These are phyloP conservation scores for Drosophila ohnishii DNA, from an alignment of 1,140 invertebrate genomes.

Conservation along the genomic window DNA sequence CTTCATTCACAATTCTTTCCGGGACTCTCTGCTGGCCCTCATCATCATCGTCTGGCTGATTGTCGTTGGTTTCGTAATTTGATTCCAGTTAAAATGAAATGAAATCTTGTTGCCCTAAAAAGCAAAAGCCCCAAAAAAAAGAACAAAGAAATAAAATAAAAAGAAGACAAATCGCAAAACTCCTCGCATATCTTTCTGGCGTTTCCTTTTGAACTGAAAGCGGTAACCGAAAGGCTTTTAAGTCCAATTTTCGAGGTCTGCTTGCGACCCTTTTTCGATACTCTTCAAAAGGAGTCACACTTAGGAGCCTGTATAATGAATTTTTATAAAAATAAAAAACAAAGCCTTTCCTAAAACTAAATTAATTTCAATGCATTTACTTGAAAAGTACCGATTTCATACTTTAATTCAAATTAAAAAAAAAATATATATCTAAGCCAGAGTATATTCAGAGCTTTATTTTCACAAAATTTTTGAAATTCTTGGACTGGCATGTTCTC, in stretches of 20 bases:
- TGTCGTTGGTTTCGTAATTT: constrained; percentile 74
- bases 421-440: no score
- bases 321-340: not conserved
- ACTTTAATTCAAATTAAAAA: no score
- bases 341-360: not conserved
- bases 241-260: constrained; percentile 24
- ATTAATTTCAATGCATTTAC: not conserved
- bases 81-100: constrained; percentile 80
- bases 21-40: constrained; percentile 24
- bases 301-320: not conserved
- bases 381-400: no score
- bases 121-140: constrained; percentile 26
- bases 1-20: constrained; percentile 34
- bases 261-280: constrained; percentile 28
- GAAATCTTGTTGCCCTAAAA: constrained; percentile 74
- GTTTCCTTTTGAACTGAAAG: constrained; percentile 64
- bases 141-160: constrained; percentile 14
- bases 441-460: not conserved
- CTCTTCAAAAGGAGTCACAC: constrained; percentile 15
- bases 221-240: constrained; percentile 44
- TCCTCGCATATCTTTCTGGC: constrained; percentile 54
- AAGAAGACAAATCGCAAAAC: constrained; percentile 25
- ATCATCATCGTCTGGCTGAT: constrained; percentile 41
- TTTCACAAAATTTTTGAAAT: constrained; percentile 5
- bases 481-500: constrained; percentile 8